phyloP scores from a whole-genome alignment of 1,140 invertebrate species.

The Liolophura sinensis region DNA sequence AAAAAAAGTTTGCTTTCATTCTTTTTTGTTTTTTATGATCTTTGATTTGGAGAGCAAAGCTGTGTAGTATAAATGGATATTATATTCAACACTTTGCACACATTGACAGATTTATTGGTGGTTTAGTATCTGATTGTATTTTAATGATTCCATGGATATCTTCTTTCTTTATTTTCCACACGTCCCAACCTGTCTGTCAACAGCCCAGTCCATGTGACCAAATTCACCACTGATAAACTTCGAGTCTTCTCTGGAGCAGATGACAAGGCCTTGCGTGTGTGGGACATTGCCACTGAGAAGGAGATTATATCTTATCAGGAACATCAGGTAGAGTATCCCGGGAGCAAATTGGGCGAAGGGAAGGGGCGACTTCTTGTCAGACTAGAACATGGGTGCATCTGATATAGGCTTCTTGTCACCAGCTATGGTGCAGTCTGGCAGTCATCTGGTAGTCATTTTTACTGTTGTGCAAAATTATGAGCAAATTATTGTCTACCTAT shows the following conservation, averaged over 20 bases:
- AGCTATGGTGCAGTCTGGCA: no score
- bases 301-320: slow-evolving; percentile 69
- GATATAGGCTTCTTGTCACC: not conserved
- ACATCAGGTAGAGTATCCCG: slow-evolving; percentile 63
- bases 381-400: not conserved
- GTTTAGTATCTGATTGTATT: slow-evolving; percentile 5
- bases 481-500: no score
- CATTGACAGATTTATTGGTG: no score
- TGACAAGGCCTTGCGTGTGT: slow-evolving; percentile 85
- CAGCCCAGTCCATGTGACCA: slow-evolving; percentile 77
- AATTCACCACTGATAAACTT: slow-evolving; percentile 78
- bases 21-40: no score
- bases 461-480: no score
- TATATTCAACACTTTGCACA: no score
- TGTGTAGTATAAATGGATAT: no score
- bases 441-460: no score
- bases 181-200: slow-evolving; percentile 8
- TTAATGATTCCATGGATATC: slow-evolving; percentile 8
- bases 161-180: not conserved
- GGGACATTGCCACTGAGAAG: slow-evolving; percentile 87
- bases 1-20: not conserved
- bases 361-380: not conserved
- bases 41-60: no score
- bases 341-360: not conserved
- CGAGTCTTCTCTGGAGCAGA: slow-evolving; percentile 90